Evolutionary conservation across 2,888 invertebrate genomes (phyloP), one percentile per base, ranked within the genome.

Genomic region (Entomobrya proxima): DNA sequence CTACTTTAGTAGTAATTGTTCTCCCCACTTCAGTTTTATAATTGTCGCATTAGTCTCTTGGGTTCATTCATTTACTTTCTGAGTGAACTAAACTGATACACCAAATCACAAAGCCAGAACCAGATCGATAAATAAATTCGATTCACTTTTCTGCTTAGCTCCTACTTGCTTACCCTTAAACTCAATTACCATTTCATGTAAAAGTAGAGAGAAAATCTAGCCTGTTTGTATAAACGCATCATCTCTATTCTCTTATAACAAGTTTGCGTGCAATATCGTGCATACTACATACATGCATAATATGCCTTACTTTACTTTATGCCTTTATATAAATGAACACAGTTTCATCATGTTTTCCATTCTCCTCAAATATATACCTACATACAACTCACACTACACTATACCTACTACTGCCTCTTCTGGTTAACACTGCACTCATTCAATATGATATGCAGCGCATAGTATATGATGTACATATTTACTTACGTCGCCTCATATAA

Each of bases 71-170:
- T 85, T 85, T 77, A 78, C 47, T 72, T 50, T 72, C 44, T 77
- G 47, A 84, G 58, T 69, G 61, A 78, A 52, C 18, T 85, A 78
- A 78, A 52, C 58, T 77, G 84, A 78, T 85, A 78, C 67, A 47
- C 47, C 76, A 79, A 85, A 85, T 85, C 84, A 64, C 50, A 78
- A 78, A 77, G 58, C 50, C 78, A 72, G 84, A 37, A 72, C 61
- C 35, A 27, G 72, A 85, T 85, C 78, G 61, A 85, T 85, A 79
- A 78, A 74, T 69, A 85, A 85, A 85, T 85, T 72, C 72, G 55
- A 85, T 77, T 85, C 77, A 77, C 64, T 78, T 84, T 79, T 74
- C 75, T 64, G 35, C 74, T 47, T 72, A 9, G 24, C 9, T 32
- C 5, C 47, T 72, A 67, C 67, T 44, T 69, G 50, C 72, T 72